Evolutionary conservation across 2,797 vertebrate genomes (phyloP), one percentile per base, ranked within the genome.

Genomic region (Ptychobarbus kaznakovi): DNA sequence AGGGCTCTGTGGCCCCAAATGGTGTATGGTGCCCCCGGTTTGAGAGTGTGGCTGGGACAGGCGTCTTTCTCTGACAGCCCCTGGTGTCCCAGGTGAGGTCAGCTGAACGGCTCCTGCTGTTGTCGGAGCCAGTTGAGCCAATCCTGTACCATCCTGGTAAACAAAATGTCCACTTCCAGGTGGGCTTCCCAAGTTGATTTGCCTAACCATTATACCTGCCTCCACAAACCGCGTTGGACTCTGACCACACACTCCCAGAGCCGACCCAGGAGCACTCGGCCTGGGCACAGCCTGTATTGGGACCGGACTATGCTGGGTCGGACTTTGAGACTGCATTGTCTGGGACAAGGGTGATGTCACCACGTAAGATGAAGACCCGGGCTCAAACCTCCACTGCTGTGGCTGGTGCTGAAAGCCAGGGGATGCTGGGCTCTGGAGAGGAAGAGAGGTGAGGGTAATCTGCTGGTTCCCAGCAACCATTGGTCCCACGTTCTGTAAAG

Each of bases 1-100:
- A 0, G 98, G 98, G 90, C 98, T 99, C 90, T 99, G 98, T 35
- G 98, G 97, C 20, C 97, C 98, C 0, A 97, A 95, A 86, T 99
- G 98, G 90, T 99, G 98, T 90, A 99, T 97, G 42, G 98, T 99
- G 79, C 98, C 97, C 4, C 98, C 98, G 0, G 97, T 97, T 91
- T 99, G 98, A 0, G 97, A 96, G 82, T 99, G 98, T 32, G 98
- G 97, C 89, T 99, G 98, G 0, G 98, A 99, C 2, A 99, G 97
- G 75, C 98, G 91, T 69, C 97, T 96, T 63, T 99, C 98, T 79
- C 97, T 93, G 32, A 96, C 96, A 0, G 95, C 92, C 11, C 95
- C 94, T 0, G 97, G 93, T 0, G 95, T 42, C 32, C 96, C 97
- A 0, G 97, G 87, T 20, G 98, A 95, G 0, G 97, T 91, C 51